Conservation (phyloP, 1,140 invertebrate genomes). For the Heliconius congener region DNA sequence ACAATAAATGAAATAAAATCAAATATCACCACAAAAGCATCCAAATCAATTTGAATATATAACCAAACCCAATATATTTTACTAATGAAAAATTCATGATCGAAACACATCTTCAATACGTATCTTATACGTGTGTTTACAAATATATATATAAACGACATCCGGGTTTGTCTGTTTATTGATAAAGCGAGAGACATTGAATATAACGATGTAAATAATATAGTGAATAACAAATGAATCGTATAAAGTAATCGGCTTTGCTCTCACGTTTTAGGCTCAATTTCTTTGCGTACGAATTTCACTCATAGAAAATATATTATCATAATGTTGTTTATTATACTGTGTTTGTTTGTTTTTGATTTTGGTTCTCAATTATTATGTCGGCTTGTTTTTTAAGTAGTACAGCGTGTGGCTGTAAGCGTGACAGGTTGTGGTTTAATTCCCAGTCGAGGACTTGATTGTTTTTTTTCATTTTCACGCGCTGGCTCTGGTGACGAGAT, state of each 20-base stretch:
- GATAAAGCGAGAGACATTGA: background rate
- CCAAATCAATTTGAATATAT: constrained; percentile 2
- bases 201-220: constrained; percentile 8
- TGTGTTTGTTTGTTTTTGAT: background rate
- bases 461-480: no score
- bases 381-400: no score
- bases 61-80: background rate
- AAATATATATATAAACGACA: background rate
- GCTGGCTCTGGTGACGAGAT: no score
- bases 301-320: background rate
- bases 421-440: no score
- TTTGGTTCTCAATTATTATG: background rate
- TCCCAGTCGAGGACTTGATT: no score
- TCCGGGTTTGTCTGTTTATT: background rate
- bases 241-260: constrained; percentile 8
- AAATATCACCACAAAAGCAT: background rate
- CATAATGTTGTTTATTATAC: background rate
- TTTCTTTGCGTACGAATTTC: background rate
- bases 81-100: background rate
- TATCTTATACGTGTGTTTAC: background rate
- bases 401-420: no score
- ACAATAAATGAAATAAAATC: background rate
- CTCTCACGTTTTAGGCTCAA: constrained; percentile 9
- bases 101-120: background rate
- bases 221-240: constrained; percentile 10